Evolutionary conservation across 2,888 invertebrate genomes (phyloP), one percentile per base, ranked within the genome.

Genomic region (Cataglyphis rosenhaueri): DNA sequence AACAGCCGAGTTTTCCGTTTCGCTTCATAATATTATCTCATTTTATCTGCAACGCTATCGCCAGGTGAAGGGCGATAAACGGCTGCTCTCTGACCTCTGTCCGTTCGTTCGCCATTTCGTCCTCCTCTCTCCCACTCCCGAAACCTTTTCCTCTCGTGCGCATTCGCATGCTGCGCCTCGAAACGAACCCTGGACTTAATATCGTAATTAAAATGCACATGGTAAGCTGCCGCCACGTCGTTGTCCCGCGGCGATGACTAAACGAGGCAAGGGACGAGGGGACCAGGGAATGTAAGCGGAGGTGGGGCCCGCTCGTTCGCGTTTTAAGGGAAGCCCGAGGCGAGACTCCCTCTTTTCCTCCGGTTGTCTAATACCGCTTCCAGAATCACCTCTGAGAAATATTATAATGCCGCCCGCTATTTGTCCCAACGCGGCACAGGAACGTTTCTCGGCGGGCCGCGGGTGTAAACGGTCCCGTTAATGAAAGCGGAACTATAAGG

Each of bases 201-300:
- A 90, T 90, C 90, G 92, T 90, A 92, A 92, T 92, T 92, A 92
- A 92, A 92, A 92, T 92, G 92, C 92, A 92, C 92, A 91, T 87
- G 91, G 91, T 91, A 91, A 91, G 88, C 89, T 90, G 90, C 89
- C 85, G 86, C 86, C 85, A 86, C 86, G 83, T 81, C 88, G 89
- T 86, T 89, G 89, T 91, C 88, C 90, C 88, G 90, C 89, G 88
- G 89, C 90, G 86, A 90, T 84, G 87, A 78, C 88, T 88, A 90
- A 91, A 91, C 86, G 89, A 87, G 89, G 84, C 85, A 82, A 86
- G 41, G 70, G 59, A 66, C 21, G 66, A 73, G 25, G 38, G 32
- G 62, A 6, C 65, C 10, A 29, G 38, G 32, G 64, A 52, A 55
- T 62, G 55, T 29, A 38, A 29, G 65, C 12, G 65, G 64, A 55